These are phyloP conservation scores for Aphelenchoides fujianensis DNA, from an alignment of 1,140 invertebrate species.

Conservation along the genomic window DNA sequence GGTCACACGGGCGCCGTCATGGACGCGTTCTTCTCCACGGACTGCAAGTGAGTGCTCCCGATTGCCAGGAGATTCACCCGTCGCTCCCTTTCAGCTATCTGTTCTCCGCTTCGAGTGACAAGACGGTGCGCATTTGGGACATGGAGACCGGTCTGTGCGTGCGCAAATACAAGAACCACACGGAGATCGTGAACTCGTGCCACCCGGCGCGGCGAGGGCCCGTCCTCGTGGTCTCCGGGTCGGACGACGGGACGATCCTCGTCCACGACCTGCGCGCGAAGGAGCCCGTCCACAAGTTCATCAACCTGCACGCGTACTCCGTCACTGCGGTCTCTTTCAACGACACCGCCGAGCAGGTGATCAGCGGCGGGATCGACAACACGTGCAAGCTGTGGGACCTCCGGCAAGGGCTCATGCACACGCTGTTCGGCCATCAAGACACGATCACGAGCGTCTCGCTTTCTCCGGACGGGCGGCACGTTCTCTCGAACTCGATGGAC, in stretches of 20 bases:
- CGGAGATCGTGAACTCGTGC: slow-evolving; percentile 67
- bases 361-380: slow-evolving; percentile 92
- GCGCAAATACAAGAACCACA: slow-evolving; percentile 80
- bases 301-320: slow-evolving; percentile 73
- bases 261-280: slow-evolving; percentile 80
- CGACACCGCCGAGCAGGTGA: slow-evolving; percentile 85
- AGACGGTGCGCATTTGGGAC: slow-evolving; percentile 92
- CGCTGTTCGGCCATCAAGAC: slow-evolving; percentile 82
- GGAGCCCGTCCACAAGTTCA: slow-evolving; percentile 76
- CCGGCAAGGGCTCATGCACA: slow-evolving; percentile 80
- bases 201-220: slow-evolving; percentile 78
- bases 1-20: slow-evolving; percentile 94
- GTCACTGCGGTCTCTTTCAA: slow-evolving; percentile 89
- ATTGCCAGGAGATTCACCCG: not conserved
- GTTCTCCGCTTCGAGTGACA: slow-evolving; percentile 90
- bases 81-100: slow-evolving; percentile 69
- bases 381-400: slow-evolving; percentile 92
- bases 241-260: slow-evolving; percentile 88
- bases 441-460: slow-evolving; percentile 87
- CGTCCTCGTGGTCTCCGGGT: slow-evolving; percentile 82
- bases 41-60: slow-evolving; percentile 69
- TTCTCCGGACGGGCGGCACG: slow-evolving; percentile 86
- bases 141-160: slow-evolving; percentile 78
- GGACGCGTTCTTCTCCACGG: slow-evolving; percentile 91
- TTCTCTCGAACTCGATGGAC: slow-evolving; percentile 96